Evolutionary conservation across 53 echinoderm and acorn worm genomes (phyloP), one percentile per base, ranked within the genome.

Genomic region (Mesocentrotus franciscanus): DNA sequence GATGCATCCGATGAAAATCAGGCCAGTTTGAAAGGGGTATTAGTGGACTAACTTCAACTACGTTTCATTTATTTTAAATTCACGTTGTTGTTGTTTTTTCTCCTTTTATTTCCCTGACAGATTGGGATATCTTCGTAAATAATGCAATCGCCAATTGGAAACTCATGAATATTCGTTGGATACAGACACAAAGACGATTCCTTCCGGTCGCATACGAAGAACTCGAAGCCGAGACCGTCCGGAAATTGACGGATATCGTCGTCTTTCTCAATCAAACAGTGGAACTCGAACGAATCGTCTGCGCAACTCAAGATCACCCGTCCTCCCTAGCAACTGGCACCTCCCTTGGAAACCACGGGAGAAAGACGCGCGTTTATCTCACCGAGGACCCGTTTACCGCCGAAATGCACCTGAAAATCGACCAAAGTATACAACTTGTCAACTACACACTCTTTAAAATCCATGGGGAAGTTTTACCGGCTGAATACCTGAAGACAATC

Each of bases 241-340:
- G n/a, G n/a, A n/a, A n/a, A n/a, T n/a, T n/a, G n/a, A 34, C 81
- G 39, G 85, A 95, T 32, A 97, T 97, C 8, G 96, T 96, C 39
- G 85, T 89, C 42, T 97, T 96, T 90, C 92, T 97, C 33, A 68
- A 96, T 68, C 91, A 89, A 22, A 60, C 91, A 3, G 76, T 95
- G 15, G 61, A 95, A 39, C 85, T 18, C 0, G 92, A 97, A 59
- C 96, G 96, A 1, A 87, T 97, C 58, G 85, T 93, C 14, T 96
- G 96, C 94, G 97, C 97, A 29, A 94, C 95, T 58, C 96, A 97
- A 27, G 97, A 97, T 78, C 93, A 96, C 81, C 97, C 97, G 42
- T 96, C 97, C 32, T 97, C 97, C 32, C 72, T 94, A 79, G 76
- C 96, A 36, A 97, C 97, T 26, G 96, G 97, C 33, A 56, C 95